These are phyloP conservation scores for Prosopocoilus inquinatus DNA, from an alignment of 2,888 invertebrate genomes.

Conservation along the genomic window DNA sequence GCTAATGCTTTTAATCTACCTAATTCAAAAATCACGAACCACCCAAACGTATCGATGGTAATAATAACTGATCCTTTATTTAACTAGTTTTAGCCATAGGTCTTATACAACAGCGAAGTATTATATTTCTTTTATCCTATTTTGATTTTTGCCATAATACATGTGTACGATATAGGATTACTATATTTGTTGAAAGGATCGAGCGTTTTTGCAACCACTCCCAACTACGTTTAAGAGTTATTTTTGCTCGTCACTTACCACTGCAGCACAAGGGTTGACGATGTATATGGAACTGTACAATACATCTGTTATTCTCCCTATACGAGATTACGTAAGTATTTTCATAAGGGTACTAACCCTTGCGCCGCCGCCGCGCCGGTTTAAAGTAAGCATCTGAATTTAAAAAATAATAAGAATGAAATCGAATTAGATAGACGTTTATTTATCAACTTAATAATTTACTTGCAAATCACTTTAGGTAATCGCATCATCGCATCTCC, in stretches of 20 bases:
- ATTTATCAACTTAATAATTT: no score
- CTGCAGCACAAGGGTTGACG: conserved; percentile 26
- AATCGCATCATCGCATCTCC: no score
- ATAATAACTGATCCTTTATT: background rate
- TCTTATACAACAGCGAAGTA: conserved; percentile 28
- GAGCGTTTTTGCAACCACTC: conserved; percentile 16
- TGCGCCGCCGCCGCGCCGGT: conserved; percentile 10
- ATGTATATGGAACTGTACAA: conserved; percentile 30
- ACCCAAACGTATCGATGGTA: no score
- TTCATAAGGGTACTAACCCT: conserved; percentile 38
- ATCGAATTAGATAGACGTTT: no score
- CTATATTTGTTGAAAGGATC: conserved; percentile 20
- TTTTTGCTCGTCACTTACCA: conserved; percentile 18
- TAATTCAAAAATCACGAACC: no score
- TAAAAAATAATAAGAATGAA: no score
- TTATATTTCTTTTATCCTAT: conserved; percentile 38
- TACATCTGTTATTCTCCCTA: conserved; percentile 44
- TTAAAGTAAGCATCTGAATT: background rate
- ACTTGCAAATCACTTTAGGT: no score
- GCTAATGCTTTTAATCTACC: no score
- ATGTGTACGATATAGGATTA: conserved; percentile 37
- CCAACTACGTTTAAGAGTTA: conserved; percentile 10
- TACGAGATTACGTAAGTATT: conserved; percentile 42
- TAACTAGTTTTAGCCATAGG: conserved; percentile 25
- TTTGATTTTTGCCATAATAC: conserved; percentile 40